These are phyloP conservation scores for Yoshiicerus persimilis DNA, from an alignment of 1,140 invertebrate genomes.

Conservation along the genomic window DNA sequence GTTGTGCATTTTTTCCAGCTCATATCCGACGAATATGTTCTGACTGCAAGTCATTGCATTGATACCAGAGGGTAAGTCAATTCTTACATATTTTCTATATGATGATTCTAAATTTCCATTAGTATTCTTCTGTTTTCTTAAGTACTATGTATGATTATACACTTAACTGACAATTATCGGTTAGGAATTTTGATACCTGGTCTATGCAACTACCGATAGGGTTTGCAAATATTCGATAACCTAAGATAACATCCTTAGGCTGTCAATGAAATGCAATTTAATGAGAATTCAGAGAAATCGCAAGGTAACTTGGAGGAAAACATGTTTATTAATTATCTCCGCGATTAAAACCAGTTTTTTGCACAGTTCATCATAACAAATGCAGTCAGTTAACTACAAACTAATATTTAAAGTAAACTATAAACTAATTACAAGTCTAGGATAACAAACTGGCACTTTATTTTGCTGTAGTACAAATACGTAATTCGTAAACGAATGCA, in stretches of 20 bases:
- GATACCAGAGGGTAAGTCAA: not conserved
- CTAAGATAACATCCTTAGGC: not conserved
- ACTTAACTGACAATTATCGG: not conserved
- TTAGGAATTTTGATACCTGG: too few relatives aligned
- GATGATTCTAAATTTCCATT: not conserved
- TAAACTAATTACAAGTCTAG: not conserved
- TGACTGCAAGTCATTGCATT: constrained; percentile 60
- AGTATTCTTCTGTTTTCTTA: not conserved
- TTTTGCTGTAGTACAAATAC: too few relatives aligned
- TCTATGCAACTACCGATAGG: too few relatives aligned
- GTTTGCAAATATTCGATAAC: not conserved
- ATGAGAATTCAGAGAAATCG: not conserved
- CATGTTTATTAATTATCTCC: not conserved
- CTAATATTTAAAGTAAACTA: not conserved
- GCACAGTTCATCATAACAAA: not conserved
- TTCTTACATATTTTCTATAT: not conserved
- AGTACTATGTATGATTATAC: too few relatives aligned
- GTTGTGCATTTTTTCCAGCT: not conserved
- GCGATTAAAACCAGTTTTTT: not conserved
- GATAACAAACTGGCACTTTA: not conserved
- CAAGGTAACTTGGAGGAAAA: not conserved
- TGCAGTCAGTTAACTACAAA: not conserved
- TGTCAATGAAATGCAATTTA: not conserved
- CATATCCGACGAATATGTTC: constrained; percentile 58
- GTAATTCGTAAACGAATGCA: too few relatives aligned